A percentile compares a stretch with the other conserved stretches of the same genome.
These are phyloP conservation scores for Philereme vetulata DNA, from an alignment of 2,888 invertebrate genomes.

Conservation along the genomic window DNA sequence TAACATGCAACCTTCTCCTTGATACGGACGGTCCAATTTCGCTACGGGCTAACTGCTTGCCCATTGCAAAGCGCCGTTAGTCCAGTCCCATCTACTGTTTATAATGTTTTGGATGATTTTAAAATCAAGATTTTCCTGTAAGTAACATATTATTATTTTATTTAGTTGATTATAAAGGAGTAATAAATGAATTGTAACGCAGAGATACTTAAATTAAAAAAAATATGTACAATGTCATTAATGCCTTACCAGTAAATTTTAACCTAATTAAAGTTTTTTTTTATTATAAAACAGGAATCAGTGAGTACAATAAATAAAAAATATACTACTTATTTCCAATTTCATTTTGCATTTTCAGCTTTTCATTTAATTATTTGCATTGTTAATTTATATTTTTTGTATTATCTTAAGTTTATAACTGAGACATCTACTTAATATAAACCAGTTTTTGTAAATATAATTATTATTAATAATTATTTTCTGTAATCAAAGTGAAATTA, in stretches of 20 bases:
- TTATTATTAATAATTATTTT: slow-evolving; percentile 39
- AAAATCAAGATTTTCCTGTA: background rate
- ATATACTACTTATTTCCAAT: background rate
- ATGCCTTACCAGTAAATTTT: slow-evolving; percentile 2
- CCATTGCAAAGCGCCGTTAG: no score
- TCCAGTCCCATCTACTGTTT: no score
- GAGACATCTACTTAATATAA: slow-evolving; percentile 26
- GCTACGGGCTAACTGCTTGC: no score
- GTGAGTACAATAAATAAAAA: slow-evolving; percentile 4
- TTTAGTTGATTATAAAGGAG: slow-evolving; percentile 39
- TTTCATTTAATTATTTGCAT: slow-evolving; percentile 21
- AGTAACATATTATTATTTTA: slow-evolving; percentile 38
- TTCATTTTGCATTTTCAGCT: slow-evolving; percentile 31
- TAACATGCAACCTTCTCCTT: no score
- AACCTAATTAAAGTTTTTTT: background rate
- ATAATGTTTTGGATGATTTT: no score
- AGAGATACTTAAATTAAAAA: slow-evolving; percentile 52
- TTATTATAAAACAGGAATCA: slow-evolving; percentile 3
- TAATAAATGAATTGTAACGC: slow-evolving; percentile 37
- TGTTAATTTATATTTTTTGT: slow-evolving; percentile 15
- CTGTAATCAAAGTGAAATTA: slow-evolving; percentile 43
- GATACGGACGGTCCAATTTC: no score
- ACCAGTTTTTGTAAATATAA: slow-evolving; percentile 47
- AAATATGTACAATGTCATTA: slow-evolving; percentile 16
- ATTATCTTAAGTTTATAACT: slow-evolving; percentile 1